Base-by-base conservation (phyloP, 2,797 vertebrate species). In the Hafferia zeledoni region DNA sequence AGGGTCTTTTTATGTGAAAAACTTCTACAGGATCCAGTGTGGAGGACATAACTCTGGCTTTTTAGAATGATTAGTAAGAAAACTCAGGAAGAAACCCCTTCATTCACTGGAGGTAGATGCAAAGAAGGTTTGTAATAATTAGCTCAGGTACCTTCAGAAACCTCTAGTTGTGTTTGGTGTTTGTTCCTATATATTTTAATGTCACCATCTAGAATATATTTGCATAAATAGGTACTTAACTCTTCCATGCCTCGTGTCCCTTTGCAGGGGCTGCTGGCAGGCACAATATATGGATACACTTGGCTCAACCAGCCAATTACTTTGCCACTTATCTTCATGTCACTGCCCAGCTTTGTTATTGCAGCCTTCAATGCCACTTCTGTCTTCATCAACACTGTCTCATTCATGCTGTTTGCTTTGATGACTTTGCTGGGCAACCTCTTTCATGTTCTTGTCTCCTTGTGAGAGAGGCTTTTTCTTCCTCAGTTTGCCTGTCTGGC, bases 351-450 rank as follows among this genome's bases (percentile, higher is more conserved):
- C 94, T 96, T 96, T 97, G 93, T 94, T 91, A 91, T 64, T 91
- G 79, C 93, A 94, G 95, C 89, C 77, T 84, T 97, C 95, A 97
- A 94, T 96, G 89, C 93, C 83, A 95, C 94, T 96, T 97, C 95
- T 97, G 96, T 96, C 94, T 96, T 86, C 93, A 88, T 96, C 95
- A 88, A 96, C 95, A 95, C 95, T 96, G 94, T 95, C 60, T 82
- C 85, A 91, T 97, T 96, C 95, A 94, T 96, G 85, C 80, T 94
- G 41, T 88, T 94, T 95, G 80, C 95, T 96, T 79, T 96, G 94
- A 96, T 96, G 87, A 90, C 87, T 96, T 95, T 91, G 83, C 87
- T 91, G 94, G 87, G 83, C 83, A 96, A 79, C 67, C 47, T 94
- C 52, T 79, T 95, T 81, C 59, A 14, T 84, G 91, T 94, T 84